Base-by-base conservation (phyloP, 1,140 invertebrate species). In the Maniola jurtina region DNA sequence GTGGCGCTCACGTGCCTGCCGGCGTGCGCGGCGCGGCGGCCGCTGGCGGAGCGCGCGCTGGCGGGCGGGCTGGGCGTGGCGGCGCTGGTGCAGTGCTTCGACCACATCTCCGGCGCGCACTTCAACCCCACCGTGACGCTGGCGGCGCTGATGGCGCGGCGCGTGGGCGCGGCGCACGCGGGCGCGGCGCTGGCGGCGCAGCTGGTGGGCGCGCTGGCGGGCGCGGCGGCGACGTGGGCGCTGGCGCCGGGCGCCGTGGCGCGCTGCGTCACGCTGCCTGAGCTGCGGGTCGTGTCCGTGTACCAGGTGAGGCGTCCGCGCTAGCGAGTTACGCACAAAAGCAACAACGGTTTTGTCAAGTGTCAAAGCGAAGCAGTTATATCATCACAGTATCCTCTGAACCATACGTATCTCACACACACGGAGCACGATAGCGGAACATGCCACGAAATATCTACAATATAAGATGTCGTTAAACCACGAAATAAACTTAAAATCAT, bases 61-160 rank as follows among this genome's bases (percentile, higher is more conserved):
- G 36, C 83, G 67, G 71, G 75, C 13, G 86, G 86, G 78, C 11
- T 80, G 74, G 13, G 81, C 34, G 68, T 80, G 35, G 87, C 86
- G 61, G 80, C 84, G 62, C 75, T 87, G 75, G 76, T 75, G 15
- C 69, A 79, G 67, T 81, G 73, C n/a, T 87, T 89, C 77, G 85
- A 84, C 15, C 70, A 75, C 6, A 66, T 70, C 38, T 87, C 84
- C 8, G 87, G 87, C 64, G 86, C 87, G 71, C 87, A 89, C 75
- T 82, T 89, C 82, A 89, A 89, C 77, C 84, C 86, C 10, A 81
- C 86, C 38, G 79, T 88, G 55, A 80, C 83, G 64, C 75, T 89
- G 57, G 79, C 84, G 15, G 84, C 84, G 34, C 40, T 79, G 64
- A 47, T 86, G 56, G 61, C 68, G 52, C 70, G 79, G 6, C 69